phyloP scores from a whole-genome alignment of 2,113 vertebrate species.

The Polyodon spathula region DNA sequence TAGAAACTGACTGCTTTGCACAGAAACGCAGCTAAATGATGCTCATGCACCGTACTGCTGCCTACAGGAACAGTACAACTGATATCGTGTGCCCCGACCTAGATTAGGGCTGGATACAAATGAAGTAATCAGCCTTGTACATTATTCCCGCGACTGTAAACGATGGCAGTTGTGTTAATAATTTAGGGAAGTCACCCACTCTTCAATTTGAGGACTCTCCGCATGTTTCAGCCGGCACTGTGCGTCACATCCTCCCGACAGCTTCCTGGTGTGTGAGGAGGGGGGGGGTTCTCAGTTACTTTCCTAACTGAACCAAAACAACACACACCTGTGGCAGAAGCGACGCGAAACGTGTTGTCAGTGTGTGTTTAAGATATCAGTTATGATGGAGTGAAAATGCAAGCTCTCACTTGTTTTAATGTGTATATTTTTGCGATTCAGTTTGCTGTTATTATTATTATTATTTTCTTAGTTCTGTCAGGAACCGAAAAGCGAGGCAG shows the following conservation, averaged over 20 bases:
- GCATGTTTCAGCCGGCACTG: background rate
- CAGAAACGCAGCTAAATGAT: too few relatives aligned
- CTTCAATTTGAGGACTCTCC: background rate
- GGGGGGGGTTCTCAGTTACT: background rate
- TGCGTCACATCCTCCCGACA: background rate
- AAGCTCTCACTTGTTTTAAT: background rate
- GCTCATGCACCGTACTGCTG: too few relatives aligned
- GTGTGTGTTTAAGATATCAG: background rate
- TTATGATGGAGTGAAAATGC: background rate
- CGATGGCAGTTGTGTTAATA: too few relatives aligned
- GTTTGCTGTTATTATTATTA: too few relatives aligned
- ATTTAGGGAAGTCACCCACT: too few relatives aligned
- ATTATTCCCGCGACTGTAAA: too few relatives aligned
- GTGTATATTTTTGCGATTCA: background rate
- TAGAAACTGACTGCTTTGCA: too few relatives aligned
- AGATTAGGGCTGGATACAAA: too few relatives aligned
- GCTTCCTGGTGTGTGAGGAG: background rate
- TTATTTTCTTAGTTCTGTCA: conserved; percentile 67
- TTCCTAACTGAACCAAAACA: background rate
- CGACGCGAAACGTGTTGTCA: background rate
- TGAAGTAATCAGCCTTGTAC: too few relatives aligned
- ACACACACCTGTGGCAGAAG: background rate
- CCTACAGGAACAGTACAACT: too few relatives aligned
- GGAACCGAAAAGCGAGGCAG: conserved; percentile 80
- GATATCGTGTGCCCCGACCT: too few relatives aligned